Evolutionary conservation across 2,888 invertebrate species (phyloP).

Genomic region (Spialia ferax): DNA sequence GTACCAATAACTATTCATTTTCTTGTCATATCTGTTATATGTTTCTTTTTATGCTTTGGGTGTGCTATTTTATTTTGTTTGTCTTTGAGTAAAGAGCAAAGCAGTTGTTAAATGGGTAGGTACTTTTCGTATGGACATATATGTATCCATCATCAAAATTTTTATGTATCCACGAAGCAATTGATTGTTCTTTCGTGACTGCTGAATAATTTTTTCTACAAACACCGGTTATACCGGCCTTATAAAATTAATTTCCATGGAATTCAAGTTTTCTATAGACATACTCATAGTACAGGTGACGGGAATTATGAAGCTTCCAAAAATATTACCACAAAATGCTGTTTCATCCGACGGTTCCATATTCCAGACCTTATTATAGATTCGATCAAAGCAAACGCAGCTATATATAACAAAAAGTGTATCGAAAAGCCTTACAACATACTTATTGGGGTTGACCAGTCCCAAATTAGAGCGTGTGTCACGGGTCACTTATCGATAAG

Average conservation of each 20-base stretch:
- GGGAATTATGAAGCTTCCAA: too few relatives aligned
- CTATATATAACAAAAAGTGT: neutral
- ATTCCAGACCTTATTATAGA: neutral
- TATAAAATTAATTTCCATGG: neutral
- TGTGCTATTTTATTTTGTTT: neutral
- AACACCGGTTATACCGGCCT: neutral
- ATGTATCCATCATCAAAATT: too few relatives aligned
- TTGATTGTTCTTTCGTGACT: too few relatives aligned
- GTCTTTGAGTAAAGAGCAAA: neutral
- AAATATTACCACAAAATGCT: neutral
- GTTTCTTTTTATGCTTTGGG: neutral
- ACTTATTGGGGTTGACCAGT: constrained; percentile 1
- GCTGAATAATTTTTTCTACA: too few relatives aligned
- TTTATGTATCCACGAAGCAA: too few relatives aligned
- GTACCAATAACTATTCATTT: neutral
- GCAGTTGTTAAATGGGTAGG: neutral
- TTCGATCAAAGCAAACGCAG: neutral
- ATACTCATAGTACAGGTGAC: neutral
- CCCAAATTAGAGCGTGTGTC: constrained; percentile 6
- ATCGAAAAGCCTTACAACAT: neutral
- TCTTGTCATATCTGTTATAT: neutral
- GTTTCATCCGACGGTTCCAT: neutral
- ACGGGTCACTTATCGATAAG: constrained; percentile 18
- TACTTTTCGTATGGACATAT: too few relatives aligned
- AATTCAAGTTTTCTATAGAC: neutral